Evolutionary conservation across 2,888 invertebrate species (phyloP).

Genomic region (Didymodactylos carnosus): DNA sequence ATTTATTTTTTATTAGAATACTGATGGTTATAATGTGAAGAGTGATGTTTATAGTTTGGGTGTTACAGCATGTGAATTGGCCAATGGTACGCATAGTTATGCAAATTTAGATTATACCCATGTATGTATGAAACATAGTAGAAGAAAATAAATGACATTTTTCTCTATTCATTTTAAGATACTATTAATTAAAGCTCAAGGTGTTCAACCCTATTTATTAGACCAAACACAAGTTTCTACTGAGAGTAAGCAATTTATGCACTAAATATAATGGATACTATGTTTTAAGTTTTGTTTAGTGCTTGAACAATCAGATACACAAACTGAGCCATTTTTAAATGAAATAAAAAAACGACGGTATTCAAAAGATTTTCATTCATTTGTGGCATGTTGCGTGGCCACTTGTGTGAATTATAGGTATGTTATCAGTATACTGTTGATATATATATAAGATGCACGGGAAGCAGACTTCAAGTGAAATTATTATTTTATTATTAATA

Average conservation of each 20-base stretch:
- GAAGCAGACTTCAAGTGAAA: background rate
- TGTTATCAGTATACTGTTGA: too few species aligned
- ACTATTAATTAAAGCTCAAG: background rate
- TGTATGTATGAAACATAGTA: too few species aligned
- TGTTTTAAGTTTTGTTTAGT: background rate
- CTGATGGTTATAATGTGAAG: conserved; percentile 65
- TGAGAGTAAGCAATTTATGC: background rate
- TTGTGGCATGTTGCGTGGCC: background rate
- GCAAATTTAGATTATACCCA: conserved; percentile 34
- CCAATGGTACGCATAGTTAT: conserved; percentile 71
- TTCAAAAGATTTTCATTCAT: background rate
- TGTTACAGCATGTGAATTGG: conserved; percentile 63
- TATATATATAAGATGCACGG: too few species aligned
- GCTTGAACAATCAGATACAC: background rate
- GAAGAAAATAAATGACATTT: too few species aligned
- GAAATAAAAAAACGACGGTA: background rate
- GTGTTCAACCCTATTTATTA: background rate
- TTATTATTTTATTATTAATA: background rate
- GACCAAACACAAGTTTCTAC: background rate
- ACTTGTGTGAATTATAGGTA: background rate
- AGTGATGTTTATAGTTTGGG: conserved; percentile 79
- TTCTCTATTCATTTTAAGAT: too few species aligned
- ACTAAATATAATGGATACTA: too few species aligned
- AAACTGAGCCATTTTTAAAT: background rate
- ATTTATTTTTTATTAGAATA: conserved; percentile 40